Evolutionary conservation across 2,888 invertebrate species (phyloP).

Genomic region (Cordylochernes scorpioides): DNA sequence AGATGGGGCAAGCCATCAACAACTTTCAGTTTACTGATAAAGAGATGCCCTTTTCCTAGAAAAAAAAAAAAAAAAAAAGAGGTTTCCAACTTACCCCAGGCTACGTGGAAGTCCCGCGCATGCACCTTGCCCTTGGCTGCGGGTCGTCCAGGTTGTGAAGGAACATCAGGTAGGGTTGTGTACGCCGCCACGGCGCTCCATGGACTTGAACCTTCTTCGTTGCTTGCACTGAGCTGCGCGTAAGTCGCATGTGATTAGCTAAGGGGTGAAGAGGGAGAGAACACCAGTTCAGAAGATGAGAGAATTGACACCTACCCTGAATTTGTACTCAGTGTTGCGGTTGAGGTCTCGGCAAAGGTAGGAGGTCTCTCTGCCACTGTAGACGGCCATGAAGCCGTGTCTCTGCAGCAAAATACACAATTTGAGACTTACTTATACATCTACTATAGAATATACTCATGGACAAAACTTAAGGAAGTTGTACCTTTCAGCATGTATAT

Average conservation of each 20-base stretch:
- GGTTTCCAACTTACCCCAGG: constrained; percentile 34
- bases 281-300: no score
- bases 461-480: no score
- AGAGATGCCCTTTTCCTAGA: no score
- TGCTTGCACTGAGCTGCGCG: constrained; percentile 41
- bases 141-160: constrained; percentile 46
- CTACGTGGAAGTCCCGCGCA: constrained; percentile 46
- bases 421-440: constrained; percentile 17
- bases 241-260: constrained; percentile 1
- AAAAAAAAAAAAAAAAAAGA: constrained; percentile 2
- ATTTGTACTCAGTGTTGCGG: constrained; percentile 50
- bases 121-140: constrained; percentile 51
- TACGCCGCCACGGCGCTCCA: constrained; percentile 55
- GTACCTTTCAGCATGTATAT: no score
- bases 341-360: constrained; percentile 33
- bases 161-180: constrained; percentile 48
- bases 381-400: constrained; percentile 49
- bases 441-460: no score
- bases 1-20: neutral
- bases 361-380: constrained; percentile 38
- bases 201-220: constrained; percentile 50
- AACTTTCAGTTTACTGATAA: neutral
- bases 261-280: no score
- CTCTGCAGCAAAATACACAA: constrained; percentile 22
- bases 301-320: constrained; percentile 26